Evolutionary conservation across 1,140 invertebrate species (phyloP), one percentile per base, ranked within the genome.

Genomic region (Octopus sinensis): DNA sequence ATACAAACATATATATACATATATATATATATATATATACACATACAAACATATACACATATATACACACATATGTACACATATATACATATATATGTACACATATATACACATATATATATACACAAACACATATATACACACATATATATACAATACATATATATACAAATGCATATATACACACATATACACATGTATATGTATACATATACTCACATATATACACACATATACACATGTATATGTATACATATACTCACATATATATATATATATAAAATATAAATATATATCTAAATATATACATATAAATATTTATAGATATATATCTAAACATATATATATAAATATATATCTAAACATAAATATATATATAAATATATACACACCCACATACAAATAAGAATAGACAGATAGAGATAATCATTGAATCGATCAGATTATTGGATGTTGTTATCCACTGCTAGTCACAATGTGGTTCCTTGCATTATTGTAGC

Each of bases 81-180:
- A 62, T 62, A 62, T 62, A 62, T 62, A 62, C 17, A 17, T 62
- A 62, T 62, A 62, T 62, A 17, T 62, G 17, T 62, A 62, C 17
- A 62, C 17, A 62, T 62, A 17, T 62, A 62, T 62, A 62, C 17
- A 17, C 17, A 62, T 62, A 62, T 62, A 62, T 62, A 62, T 62
- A 17, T 62, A 62, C 17, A 62, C 17, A 62, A 9, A 62, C 17
- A 62, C 17, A 17, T 62, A 62, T 62, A 62, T 62, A 62, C 17
- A 62, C 17, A 62, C 17, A 62, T 62, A 17, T 62, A 62, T 62
- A 62, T 62, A 62, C 6, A 62, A 62, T 71, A 71, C 30, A 13
- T 71, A 71, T 71, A 71, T 71, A 13, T 71, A 71, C 30, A 71
- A n/a, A 13, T 71, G 30, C 30, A 71, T 71, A 71, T 71, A 71